Evolutionary conservation across 2,888 invertebrate genomes (phyloP).

Genomic region (Chymomyza caudatula): DNA sequence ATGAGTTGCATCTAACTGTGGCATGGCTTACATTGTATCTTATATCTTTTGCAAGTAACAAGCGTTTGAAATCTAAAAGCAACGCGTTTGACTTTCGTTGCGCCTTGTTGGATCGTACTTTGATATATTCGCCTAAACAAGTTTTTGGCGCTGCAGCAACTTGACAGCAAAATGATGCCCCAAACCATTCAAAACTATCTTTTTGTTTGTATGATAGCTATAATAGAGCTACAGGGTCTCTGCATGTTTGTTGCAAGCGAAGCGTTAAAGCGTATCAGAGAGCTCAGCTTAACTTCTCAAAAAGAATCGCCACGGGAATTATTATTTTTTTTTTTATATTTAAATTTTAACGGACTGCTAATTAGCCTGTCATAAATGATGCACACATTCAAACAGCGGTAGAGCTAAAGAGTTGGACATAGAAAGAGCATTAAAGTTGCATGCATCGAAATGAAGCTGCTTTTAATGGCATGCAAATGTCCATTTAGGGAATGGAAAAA

Average conservation of each 20-base stretch:
- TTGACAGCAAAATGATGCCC: background rate
- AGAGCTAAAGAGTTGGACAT: background rate
- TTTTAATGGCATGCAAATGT: conserved; percentile 60
- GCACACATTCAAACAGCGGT: conserved; percentile 35
- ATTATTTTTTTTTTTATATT: conserved; percentile 19
- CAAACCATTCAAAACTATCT: background rate
- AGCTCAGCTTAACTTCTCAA: conserved; percentile 50
- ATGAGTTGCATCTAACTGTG: conserved; percentile 13
- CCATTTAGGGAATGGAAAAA: conserved; percentile 22
- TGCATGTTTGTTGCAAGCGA: conserved; percentile 60
- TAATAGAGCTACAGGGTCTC: conserved; percentile 18
- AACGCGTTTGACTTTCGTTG: conserved; percentile 47
- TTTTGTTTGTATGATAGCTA: background rate
- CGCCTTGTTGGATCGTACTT: conserved; percentile 41
- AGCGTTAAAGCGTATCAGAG: conserved; percentile 58
- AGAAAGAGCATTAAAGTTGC: conserved; percentile 49
- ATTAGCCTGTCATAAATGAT: conserved; percentile 61
- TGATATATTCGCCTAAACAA: conserved; percentile 19
- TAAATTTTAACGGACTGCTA: conserved; percentile 51
- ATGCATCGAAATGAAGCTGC: conserved; percentile 3
- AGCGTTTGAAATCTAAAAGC: conserved; percentile 51
- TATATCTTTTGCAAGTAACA: conserved; percentile 33
- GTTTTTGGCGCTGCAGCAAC: conserved; percentile 3
- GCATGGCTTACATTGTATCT: too few relatives aligned
- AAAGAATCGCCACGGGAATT: conserved; percentile 33